Evolutionary conservation across 2,113 vertebrate genomes (phyloP), one percentile per base, ranked within the genome.

Genomic region (Paedocypris sp.): DNA sequence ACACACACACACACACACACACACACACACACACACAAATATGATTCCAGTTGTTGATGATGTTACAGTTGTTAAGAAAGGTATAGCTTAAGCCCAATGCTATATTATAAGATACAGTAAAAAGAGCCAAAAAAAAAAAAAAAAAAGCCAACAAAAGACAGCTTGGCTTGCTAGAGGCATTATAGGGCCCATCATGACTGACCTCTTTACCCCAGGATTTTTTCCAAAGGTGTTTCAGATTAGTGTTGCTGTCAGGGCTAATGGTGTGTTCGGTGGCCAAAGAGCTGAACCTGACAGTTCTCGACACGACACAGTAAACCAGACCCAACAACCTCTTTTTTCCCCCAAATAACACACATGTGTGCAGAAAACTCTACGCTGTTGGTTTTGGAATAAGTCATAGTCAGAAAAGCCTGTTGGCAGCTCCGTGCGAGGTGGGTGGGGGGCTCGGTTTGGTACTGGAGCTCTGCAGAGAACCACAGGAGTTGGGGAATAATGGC

Each of bases 161-260:
- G 31, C 32, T 59, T 18, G 28, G 12, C n/a, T 48, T 46, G 52
- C 33, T 53, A 32, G 53, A 57, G 53, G 39, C 25, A 43, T 43
- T 43, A 58, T 47, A 47, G 48, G 53, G 45, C 54, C 29, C 32
- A 49, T 53, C 54, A 52, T 32, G 13, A 8, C 31, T 48, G 48
- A 69, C 61, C 53, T 46, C 19, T 6, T 47, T 38, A 47, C 53
- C 36, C 31, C 25, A 11, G 1, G 45, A 57, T 25, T 19, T 29
- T 23, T 22, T 52, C 52, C 62, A 4, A 32, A 67, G 69, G 46
- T 67, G 64, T 15, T 58, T 71, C 32, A 59, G 45, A 71, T 71
- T 63, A 71, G 60, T 28, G 5, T 12, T 41, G 18, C 35, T 59
- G 59, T 59, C 59, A 36, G 46, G 31, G 41, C 46, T 35, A 71